Conservation (phyloP, 1,140 invertebrate species). For the Scaptodrosophila lebanonensis region DNA sequence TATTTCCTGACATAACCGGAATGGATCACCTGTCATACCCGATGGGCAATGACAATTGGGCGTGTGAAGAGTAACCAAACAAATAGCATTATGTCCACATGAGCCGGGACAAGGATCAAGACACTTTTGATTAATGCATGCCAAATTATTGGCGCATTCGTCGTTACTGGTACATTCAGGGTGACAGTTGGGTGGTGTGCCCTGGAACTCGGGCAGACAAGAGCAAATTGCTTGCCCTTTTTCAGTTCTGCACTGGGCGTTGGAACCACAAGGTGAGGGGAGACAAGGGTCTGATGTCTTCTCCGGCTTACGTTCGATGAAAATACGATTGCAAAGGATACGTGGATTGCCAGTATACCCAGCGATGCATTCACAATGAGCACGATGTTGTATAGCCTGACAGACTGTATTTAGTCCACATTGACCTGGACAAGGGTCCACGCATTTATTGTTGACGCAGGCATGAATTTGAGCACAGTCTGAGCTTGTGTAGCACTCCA, state of each 20-base stretch:
- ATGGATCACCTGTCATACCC: conserved; percentile 85
- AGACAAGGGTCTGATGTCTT: conserved; percentile 80
- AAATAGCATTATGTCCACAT: conserved; percentile 85
- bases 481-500: conserved; percentile 86
- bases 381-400: conserved; percentile 84
- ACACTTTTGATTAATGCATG: conserved; percentile 83
- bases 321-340: conserved; percentile 84
- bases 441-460: conserved; percentile 87
- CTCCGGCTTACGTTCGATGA: conserved; percentile 68
- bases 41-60: conserved; percentile 84
- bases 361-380: conserved; percentile 84
- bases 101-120: conserved; percentile 86
- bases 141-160: conserved; percentile 81
- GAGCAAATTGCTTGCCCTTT: conserved; percentile 80
- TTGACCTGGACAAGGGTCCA: conserved; percentile 86
- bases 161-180: conserved; percentile 83
- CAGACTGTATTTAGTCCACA: conserved; percentile 88
- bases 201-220: conserved; percentile 81
- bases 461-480: conserved; percentile 84
- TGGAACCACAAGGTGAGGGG: conserved; percentile 87
- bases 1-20: conserved; percentile 79
- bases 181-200: conserved; percentile 82
- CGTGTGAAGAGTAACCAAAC: conserved; percentile 85
- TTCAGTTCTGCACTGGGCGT: conserved; percentile 83
- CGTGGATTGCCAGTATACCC: conserved; percentile 88